phyloP scores from a whole-genome alignment of 2,113 vertebrate genomes.

The Neoarius graeffei region DNA sequence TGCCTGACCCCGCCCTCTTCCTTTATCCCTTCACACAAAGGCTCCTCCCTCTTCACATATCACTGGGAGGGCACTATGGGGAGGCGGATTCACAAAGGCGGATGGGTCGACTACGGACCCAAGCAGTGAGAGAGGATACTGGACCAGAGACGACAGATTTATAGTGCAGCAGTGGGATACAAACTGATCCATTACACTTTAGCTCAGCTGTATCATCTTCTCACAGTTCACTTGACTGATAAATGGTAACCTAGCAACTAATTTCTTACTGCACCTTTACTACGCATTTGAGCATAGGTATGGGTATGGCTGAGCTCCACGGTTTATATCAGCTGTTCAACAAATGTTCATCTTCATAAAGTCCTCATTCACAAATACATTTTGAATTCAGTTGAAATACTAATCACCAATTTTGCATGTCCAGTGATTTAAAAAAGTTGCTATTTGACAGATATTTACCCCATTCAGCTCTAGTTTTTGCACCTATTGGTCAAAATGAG shows the following conservation, averaged over 20 bases:
- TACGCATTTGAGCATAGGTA: neutral
- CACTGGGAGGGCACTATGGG: conserved; percentile 35
- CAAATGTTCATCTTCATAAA: neutral
- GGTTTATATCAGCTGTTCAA: neutral
- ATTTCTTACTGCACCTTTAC: neutral
- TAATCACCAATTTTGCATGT: neutral
- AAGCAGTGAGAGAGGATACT: conserved; percentile 59
- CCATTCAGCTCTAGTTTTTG: neutral
- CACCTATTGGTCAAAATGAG: neutral
- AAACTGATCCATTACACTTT: neutral
- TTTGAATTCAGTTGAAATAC: neutral
- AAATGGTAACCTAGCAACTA: neutral
- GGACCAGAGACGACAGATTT: conserved; percentile 65
- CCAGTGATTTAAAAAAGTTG: no score
- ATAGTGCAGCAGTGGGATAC: conserved; percentile 21
- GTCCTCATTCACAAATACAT: neutral
- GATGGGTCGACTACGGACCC: conserved; percentile 60
- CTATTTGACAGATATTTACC: neutral
- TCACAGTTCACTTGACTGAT: neutral
- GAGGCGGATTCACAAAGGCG: conserved; percentile 43
- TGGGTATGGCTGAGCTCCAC: neutral
- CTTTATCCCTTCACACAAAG: conserved; percentile 76
- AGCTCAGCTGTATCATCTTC: neutral
- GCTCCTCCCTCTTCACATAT: conserved; percentile 63
- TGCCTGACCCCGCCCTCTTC: conserved; percentile 92